Percentiles rank a stretch among this genome's conserved stretches.
Conservation (phyloP, 2,113 vertebrate genomes). For the Prinia subflava region DNA sequence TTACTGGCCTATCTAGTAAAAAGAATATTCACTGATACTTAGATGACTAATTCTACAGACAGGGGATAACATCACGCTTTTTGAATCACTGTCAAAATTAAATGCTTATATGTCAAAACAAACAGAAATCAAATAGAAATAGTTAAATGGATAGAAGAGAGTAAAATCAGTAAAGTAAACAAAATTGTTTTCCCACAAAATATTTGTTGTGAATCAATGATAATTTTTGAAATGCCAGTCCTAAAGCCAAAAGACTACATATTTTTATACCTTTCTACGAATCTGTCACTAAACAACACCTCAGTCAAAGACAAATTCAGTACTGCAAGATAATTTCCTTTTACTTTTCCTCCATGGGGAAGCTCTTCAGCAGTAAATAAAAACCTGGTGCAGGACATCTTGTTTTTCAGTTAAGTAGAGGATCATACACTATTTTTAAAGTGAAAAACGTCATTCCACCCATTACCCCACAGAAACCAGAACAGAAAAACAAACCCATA, state of each 20-base stretch:
- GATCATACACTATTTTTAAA: neutral
- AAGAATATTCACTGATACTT: neutral
- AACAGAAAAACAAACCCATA: neutral
- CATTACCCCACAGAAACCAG: neutral
- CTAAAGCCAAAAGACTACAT: neutral
- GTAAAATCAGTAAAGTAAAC: neutral
- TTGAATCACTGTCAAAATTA: neutral
- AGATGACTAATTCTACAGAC: neutral
- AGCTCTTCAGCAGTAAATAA: neutral
- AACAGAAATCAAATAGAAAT: neutral
- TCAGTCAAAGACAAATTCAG: neutral
- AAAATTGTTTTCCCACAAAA: neutral
- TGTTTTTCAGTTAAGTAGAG: neutral
- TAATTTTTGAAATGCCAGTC: neutral
- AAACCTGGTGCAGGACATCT: neutral
- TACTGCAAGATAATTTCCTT: neutral
- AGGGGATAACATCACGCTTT: neutral
- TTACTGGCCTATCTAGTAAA: neutral
- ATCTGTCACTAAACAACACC: neutral
- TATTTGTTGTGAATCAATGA: neutral
- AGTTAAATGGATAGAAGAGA: neutral
- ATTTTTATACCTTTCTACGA: neutral
- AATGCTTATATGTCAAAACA: neutral
- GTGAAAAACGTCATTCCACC: neutral
- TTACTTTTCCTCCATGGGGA: neutral